These are phyloP conservation scores for Pempheris klunzingeri DNA, from an alignment of 2,797 vertebrate species.

Conservation along the genomic window DNA sequence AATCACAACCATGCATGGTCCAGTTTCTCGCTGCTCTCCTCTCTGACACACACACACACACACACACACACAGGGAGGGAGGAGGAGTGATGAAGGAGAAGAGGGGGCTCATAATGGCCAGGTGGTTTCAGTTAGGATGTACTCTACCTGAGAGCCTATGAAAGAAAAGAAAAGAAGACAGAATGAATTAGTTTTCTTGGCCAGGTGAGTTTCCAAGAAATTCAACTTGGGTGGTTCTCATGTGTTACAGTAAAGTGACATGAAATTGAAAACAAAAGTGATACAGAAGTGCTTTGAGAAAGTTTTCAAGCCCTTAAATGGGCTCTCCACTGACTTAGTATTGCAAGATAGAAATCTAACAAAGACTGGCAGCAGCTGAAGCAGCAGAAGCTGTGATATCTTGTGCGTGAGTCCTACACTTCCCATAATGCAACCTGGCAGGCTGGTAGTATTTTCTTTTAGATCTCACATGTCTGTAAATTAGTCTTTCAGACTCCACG, in stretches of 20 bases:
- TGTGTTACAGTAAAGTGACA: constrained; percentile 54
- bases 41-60: constrained; percentile 29
- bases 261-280: constrained; percentile 19
- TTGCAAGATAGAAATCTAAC: background rate
- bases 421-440: constrained; percentile 7
- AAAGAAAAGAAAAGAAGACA: constrained; percentile 36
- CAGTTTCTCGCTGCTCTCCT: constrained; percentile 52
- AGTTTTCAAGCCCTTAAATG: constrained; percentile 8
- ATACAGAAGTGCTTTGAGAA: constrained; percentile 5
- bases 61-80: constrained; percentile 32
- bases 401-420: background rate
- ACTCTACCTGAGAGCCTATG: constrained; percentile 74
- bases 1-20: constrained; percentile 72
- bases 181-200: constrained; percentile 68
- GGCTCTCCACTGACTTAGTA: background rate
- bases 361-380: constrained; percentile 10
- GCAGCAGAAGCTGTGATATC: background rate
- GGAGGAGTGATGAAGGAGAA: constrained; percentile 58
- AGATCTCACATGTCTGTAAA: background rate
- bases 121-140: constrained; percentile 82
- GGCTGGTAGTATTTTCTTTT: background rate
- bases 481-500: background rate
- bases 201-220: constrained; percentile 65
- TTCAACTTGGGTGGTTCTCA: constrained; percentile 72
- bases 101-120: constrained; percentile 74